Base-by-base conservation (phyloP, 2,797 vertebrate genomes). In the Novumbra hubbsi region DNA sequence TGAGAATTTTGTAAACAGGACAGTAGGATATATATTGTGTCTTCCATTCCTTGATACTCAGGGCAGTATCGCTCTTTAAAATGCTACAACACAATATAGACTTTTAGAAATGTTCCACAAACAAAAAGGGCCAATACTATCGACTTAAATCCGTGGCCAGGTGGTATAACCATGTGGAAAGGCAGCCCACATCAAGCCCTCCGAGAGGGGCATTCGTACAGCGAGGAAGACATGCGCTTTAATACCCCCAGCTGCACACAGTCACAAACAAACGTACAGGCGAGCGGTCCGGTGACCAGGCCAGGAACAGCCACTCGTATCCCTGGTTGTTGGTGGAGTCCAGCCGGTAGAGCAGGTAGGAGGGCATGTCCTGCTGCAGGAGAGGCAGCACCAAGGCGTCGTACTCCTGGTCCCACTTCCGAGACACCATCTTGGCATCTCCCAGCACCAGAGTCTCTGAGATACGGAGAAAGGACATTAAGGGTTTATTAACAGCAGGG, bases 301-400 rank as follows among this genome's bases (percentile, higher is more conserved):
- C 95, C 89, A 96, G 91, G 81, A 96, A 95, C 83, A 96, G 88
- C 95, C 96, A 96, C 76, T 96, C 95, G 74, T 94, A 95, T 70
- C 95, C 96, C 87, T 95, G 95, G 68, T 92, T 95, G 86, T 96
- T 96, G 80, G 93, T 95, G 79, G 94, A 95, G 87, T 96, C 96
- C 87, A 96, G 86, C 85, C 95, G 93, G 89, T 94, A 96, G 71
- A 96, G 90, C 81, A 96, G 84, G 74, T 96, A 96, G 76, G 94
- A 95, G 0, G 96, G 95, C 76, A 95, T 93, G 79, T 92, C 92
- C 55, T 96, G 94, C 82, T 96, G 94, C 80, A 96, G 84, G 19
- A 95, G 85, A 12, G 95, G 92, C 65, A 96, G 91, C 72, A 96
- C 84, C 76, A 89, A 94, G 70, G 85, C 72, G 75, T 96, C 95